These are phyloP conservation scores for Epicampocera succincta DNA, from an alignment of 2,888 invertebrate genomes.

Conservation along the genomic window DNA sequence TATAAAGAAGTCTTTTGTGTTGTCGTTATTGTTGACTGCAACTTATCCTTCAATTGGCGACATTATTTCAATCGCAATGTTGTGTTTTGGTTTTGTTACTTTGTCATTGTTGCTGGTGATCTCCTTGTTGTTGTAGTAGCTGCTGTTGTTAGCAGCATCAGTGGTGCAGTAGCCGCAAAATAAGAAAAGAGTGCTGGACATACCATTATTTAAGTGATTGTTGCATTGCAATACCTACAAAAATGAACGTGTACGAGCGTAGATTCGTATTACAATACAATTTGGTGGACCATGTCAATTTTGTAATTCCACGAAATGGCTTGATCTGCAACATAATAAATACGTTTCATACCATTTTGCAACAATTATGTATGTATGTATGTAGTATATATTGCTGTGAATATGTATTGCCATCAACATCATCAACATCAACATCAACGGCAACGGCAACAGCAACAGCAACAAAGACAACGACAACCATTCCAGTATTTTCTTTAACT, in stretches of 20 bases:
- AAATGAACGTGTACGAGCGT: not conserved
- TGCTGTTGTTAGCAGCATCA: slow-evolving; percentile 40
- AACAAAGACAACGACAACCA: slow-evolving; percentile 38
- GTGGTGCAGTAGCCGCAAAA: slow-evolving; percentile 44
- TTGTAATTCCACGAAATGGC: slow-evolving; percentile 79
- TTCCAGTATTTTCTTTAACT: slow-evolving; percentile 47
- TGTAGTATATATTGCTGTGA: slow-evolving; percentile 21
- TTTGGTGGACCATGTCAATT: slow-evolving; percentile 76
- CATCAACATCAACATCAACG: slow-evolving; percentile 4
- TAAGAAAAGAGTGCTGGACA: slow-evolving; percentile 57
- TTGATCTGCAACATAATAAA: slow-evolving; percentile 70
- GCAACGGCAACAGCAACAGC: slow-evolving; percentile 18
- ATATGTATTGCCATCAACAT: slow-evolving; percentile 39
- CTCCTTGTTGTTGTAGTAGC: slow-evolving; percentile 31
- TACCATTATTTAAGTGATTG: slow-evolving; percentile 70
- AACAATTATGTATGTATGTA: slow-evolving; percentile 30
- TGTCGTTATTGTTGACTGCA: slow-evolving; percentile 70
- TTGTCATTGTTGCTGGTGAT: slow-evolving; percentile 55
- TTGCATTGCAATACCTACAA: slow-evolving; percentile 55
- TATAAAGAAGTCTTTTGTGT: slow-evolving; percentile 61
- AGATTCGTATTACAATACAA: slow-evolving; percentile 47
- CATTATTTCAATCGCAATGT: slow-evolving; percentile 73
- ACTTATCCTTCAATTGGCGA: slow-evolving; percentile 79
- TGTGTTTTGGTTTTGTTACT: slow-evolving; percentile 28
- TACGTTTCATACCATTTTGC: slow-evolving; percentile 54